Base-by-base conservation (phyloP, 2,113 vertebrate species). In the Alexandromys fortis region DNA sequence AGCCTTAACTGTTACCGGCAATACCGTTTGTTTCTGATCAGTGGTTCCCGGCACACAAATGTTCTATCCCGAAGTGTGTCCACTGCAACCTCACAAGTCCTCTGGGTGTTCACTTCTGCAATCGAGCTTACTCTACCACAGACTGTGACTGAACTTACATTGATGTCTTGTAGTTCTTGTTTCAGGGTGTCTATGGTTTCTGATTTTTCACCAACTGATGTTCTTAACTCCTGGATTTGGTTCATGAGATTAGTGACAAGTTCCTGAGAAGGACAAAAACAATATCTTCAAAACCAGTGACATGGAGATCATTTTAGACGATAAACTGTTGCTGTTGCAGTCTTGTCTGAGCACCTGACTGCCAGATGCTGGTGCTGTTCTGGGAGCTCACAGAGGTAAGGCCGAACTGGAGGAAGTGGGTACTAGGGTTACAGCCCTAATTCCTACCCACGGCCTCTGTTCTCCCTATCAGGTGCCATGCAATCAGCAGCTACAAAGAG, bases 211-310 rank as follows among this genome's bases (percentile, higher is more conserved):
- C 97, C 98, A 88, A 98, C 92, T 26, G 99, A 99, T 81, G 97
- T 98, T 89, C 99, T 99, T 78, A 99, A 98, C 76, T 99, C 99
- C 98, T 99, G 99, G 98, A 99, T 99, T 98, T 99, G 99, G 96
- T 97, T 99, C 97, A 99, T 99, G 94, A 99, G 98, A 92, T 99
- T 99, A 91, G 99, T 92, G 91, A 99, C 98, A 97, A 99, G 98
- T 95, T 98, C 99, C 99, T 99, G 97, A 93, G 89, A 42, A 98
- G 38, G 97, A 97, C 75, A 83, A 91, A 89, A 95, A 85, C 19
- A 52, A 1, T 11, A 85, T 55, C 61, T 94, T 94, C 76, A 96
- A 45, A 68, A 14, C 7, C 76, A 82, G 7, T 86, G 72, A 78
- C 47, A 72, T 42, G 17, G 67, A 63, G 35, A 63, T 75, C 47